These are phyloP conservation scores for Periophthalmus modestus DNA, from an alignment of 2,113 vertebrate genomes.

Conservation along the genomic window DNA sequence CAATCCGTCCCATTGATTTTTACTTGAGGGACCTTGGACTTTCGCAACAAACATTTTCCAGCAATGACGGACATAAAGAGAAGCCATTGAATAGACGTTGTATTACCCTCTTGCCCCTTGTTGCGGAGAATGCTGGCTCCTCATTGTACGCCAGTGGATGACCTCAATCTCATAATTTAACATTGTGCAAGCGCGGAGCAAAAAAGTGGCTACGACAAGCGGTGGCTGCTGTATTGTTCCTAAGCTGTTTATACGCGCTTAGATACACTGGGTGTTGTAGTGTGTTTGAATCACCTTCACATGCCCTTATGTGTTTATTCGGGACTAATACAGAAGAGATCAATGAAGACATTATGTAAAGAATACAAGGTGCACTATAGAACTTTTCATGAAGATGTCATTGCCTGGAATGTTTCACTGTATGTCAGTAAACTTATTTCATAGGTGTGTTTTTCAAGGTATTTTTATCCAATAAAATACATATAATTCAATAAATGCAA, in stretches of 20 bases:
- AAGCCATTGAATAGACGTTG: constrained; percentile 73
- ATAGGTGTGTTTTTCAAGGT: too few relatives aligned
- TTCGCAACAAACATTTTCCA: constrained; percentile 76
- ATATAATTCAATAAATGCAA: too few relatives aligned
- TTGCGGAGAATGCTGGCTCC: constrained; percentile 73
- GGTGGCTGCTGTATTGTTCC: constrained; percentile 60
- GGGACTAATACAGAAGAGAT: constrained; percentile 19
- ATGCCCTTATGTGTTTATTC: constrained; percentile 18
- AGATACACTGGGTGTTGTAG: constrained; percentile 24
- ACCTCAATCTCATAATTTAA: constrained; percentile 76
- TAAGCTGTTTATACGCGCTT: constrained; percentile 36
- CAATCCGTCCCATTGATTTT: constrained; percentile 79
- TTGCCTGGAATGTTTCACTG: too few relatives aligned
- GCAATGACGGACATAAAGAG: constrained; percentile 70
- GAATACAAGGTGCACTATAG: too few relatives aligned
- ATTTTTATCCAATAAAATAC: too few relatives aligned
- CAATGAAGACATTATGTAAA: background rate
- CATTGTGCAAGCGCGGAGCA: constrained; percentile 50
- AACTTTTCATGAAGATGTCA: too few relatives aligned
- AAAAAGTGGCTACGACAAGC: constrained; percentile 53
- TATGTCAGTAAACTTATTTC: too few relatives aligned
- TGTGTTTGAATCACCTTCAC: constrained; percentile 37
- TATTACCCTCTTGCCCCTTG: constrained; percentile 74
- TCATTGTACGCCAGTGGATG: constrained; percentile 57
- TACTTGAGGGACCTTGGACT: constrained; percentile 81